Conservation (phyloP, 2,113 vertebrate species). For the Falcunculus frontatus region DNA sequence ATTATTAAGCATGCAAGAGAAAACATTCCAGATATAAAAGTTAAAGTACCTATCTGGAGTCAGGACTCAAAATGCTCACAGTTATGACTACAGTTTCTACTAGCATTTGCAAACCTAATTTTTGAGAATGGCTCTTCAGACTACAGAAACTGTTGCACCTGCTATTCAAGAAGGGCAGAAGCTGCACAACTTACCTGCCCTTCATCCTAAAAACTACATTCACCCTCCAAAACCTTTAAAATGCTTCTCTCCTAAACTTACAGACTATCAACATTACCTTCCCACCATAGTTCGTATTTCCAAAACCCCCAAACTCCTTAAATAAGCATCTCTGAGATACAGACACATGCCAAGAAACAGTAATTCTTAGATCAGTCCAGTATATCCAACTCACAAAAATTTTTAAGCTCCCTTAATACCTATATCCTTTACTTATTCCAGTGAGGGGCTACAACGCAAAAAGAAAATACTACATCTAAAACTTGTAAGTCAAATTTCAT, state of each 20-base stretch:
- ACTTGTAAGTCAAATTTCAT: background rate
- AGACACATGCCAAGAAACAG: background rate
- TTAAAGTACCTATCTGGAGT: background rate
- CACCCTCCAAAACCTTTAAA: background rate
- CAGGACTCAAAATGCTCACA: background rate
- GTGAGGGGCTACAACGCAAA: background rate
- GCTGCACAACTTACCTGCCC: background rate
- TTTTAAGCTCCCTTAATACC: background rate
- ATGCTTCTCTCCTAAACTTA: background rate
- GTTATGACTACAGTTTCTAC: background rate
- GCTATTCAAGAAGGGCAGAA: background rate
- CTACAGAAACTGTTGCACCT: background rate
- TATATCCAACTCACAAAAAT: background rate
- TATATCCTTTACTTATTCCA: background rate
- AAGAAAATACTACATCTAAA: background rate
- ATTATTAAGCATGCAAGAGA: background rate
- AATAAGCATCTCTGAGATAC: background rate
- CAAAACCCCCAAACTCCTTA: background rate
- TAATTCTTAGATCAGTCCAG: background rate
- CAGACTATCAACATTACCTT: background rate
- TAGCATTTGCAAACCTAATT: background rate
- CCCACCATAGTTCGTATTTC: background rate
- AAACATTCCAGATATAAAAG: background rate
- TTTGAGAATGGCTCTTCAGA: background rate
- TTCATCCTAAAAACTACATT: fast-evolving